Evolutionary conservation across 2,113 vertebrate species (phyloP).

Genomic region (Probosciger aterrimus): DNA sequence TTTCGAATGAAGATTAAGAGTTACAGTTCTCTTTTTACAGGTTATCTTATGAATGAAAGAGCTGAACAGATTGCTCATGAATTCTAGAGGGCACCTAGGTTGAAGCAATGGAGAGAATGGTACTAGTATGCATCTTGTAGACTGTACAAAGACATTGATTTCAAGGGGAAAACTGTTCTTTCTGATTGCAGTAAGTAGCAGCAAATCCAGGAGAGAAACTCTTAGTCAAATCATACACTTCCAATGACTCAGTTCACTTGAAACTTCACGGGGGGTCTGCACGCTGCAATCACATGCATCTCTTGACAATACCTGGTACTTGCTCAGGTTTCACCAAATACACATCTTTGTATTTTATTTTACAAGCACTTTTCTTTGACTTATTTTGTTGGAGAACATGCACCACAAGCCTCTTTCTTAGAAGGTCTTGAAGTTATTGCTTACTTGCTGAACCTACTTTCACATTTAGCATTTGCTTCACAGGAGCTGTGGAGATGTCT

Average conservation of each 20-base stretch:
- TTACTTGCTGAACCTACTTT: not conserved
- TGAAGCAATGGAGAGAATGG: constrained; percentile 53
- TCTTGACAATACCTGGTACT: not conserved
- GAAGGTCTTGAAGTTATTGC: not conserved
- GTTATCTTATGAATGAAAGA: constrained; percentile 54
- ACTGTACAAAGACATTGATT: constrained; percentile 72
- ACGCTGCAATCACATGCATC: not conserved
- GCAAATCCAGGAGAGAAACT: constrained; percentile 72
- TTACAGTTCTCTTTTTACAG: constrained; percentile 45
- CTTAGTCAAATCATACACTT: not conserved
- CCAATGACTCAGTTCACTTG: not conserved
- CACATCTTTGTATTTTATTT: not conserved
- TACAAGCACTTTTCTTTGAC: not conserved
- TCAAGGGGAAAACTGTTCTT: constrained; percentile 50
- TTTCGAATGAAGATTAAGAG: constrained; percentile 20
- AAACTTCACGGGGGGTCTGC: not conserved
- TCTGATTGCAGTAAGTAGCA: constrained; percentile 50
- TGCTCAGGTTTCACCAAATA: not conserved
- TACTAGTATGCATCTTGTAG: constrained; percentile 73
- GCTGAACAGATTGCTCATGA: constrained; percentile 44
- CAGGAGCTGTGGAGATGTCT: constrained; percentile 92
- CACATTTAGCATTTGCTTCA: not conserved
- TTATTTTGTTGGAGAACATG: not conserved
- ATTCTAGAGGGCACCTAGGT: constrained; percentile 50
- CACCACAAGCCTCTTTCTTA: not conserved